Evolutionary conservation across 2,888 invertebrate species (phyloP).

Genomic region (Drosophila monieri): DNA sequence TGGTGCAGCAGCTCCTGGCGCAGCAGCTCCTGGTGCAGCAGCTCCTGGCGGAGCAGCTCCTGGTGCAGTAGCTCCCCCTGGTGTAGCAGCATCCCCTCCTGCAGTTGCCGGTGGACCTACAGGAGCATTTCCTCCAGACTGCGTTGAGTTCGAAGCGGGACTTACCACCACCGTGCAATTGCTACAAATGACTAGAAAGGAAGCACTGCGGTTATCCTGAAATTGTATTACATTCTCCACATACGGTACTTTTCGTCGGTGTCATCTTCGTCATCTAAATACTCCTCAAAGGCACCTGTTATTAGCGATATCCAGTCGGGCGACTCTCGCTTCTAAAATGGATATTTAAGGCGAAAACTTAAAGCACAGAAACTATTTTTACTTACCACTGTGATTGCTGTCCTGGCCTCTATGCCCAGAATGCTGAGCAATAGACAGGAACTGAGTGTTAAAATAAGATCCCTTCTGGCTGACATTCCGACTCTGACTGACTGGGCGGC

Average conservation of each 20-base stretch:
- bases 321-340: slow-evolving; percentile 38
- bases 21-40: slow-evolving; percentile 5
- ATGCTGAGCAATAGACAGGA: slow-evolving; percentile 31
- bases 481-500: slow-evolving; percentile 40
- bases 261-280: slow-evolving; percentile 8
- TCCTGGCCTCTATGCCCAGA: slow-evolving; percentile 20
- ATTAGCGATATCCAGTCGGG: slow-evolving; percentile 46
- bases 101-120: neutral
- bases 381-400: slow-evolving; percentile 27
- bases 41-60: slow-evolving; percentile 18
- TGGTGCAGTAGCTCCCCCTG: slow-evolving; percentile 15
- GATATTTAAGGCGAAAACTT: neutral
- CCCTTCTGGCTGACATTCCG: slow-evolving; percentile 51
- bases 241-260: neutral
- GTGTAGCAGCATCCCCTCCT: neutral
- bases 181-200: slow-evolving; percentile 64
- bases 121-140: neutral
- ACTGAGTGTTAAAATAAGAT: slow-evolving; percentile 33
- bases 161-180: slow-evolving; percentile 72
- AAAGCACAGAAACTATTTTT: rapidly evolving
- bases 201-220: neutral
- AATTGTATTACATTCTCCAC: neutral
- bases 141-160: slow-evolving; percentile 1
- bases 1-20: neutral
- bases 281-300: slow-evolving; percentile 28